Evolutionary conservation across 1,140 invertebrate genomes (phyloP), one percentile per base, ranked within the genome.

Genomic region (Neuroterus valhalla): DNA sequence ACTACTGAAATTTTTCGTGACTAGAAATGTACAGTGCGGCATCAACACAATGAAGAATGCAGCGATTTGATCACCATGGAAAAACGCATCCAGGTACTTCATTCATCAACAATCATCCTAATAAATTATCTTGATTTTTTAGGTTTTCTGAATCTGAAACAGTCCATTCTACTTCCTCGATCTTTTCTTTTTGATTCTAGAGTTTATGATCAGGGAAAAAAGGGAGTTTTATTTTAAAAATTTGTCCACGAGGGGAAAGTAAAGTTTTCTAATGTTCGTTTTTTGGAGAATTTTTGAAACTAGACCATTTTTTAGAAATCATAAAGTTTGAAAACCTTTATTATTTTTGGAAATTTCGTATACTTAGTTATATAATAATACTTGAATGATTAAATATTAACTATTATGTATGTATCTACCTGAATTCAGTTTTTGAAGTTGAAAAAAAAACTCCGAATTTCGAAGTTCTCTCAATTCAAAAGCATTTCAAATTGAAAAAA

Each of bases 41-140:
- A 97, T 90, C 94, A 96, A 82, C 96, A 97, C 89, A 97, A 97
- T 89, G 96, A 98, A 88, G 96, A 97, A 86, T 98, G 96, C 91
- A 97, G 94, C 89, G 96, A 98, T 90, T 92, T 97, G 80, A 95
- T 97, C 78, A 97, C 96, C 66, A 97, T 98, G 96, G 96, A 98
- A 90, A 98, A 98, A 90, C 91, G 96, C 66, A 98, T 97, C 86
- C 93, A 93, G 92, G 92, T 93, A 92, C 71, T 84, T 78, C 75
- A 72, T 74, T 80, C 80, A 73, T 77, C 81, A 84, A 79, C 75
- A 70, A 82, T 80, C 81, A 81, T 78, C 71, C 77, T 50, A 31
- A 15, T 50, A 23, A 72, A 45, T 71, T 71, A 74, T 81, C n/a
- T 42, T 72, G 72, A 10, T 66, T 78, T 50, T 23, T 69, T 69